These are phyloP conservation scores for Myotis yumanensis DNA, from an alignment of 2,113 vertebrate genomes.

Conservation along the genomic window DNA sequence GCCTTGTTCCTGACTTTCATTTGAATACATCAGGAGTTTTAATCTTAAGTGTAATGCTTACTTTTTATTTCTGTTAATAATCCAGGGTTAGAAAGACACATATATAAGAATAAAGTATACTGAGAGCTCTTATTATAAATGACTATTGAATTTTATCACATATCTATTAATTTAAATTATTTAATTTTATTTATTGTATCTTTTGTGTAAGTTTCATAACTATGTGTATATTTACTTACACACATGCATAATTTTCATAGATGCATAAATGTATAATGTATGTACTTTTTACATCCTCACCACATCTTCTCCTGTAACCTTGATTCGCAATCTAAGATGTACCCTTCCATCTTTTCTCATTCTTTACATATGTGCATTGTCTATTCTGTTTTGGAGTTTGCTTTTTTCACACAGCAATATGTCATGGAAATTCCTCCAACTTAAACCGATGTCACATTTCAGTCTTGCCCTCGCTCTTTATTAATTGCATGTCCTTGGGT, in stretches of 20 bases:
- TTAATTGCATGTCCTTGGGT: conserved; percentile 25
- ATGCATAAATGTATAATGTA: not conserved
- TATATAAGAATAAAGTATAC: not conserved
- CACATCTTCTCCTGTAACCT: not conserved
- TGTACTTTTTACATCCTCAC: not conserved
- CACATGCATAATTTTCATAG: not conserved
- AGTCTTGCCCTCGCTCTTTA: not conserved
- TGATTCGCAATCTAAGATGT: not conserved
- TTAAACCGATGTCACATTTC: conserved; percentile 51
- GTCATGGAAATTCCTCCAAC: not conserved
- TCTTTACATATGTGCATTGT: not conserved
- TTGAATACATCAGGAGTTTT: not conserved
- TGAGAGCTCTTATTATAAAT: not conserved
- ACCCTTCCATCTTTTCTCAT: not conserved
- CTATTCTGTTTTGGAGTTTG: not conserved
- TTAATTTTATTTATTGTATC: not conserved
- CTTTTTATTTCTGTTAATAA: conserved; percentile 38
- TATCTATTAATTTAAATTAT: not conserved
- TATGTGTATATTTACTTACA: not conserved
- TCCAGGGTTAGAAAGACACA: not conserved
- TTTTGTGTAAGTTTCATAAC: not conserved
- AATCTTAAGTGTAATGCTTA: not conserved
- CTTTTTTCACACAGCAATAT: not conserved
- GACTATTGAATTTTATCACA: not conserved
- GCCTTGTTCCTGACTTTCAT: not conserved